Base-by-base conservation (phyloP, 1,140 invertebrate species). In the Mycetomoellerius zeteki region DNA sequence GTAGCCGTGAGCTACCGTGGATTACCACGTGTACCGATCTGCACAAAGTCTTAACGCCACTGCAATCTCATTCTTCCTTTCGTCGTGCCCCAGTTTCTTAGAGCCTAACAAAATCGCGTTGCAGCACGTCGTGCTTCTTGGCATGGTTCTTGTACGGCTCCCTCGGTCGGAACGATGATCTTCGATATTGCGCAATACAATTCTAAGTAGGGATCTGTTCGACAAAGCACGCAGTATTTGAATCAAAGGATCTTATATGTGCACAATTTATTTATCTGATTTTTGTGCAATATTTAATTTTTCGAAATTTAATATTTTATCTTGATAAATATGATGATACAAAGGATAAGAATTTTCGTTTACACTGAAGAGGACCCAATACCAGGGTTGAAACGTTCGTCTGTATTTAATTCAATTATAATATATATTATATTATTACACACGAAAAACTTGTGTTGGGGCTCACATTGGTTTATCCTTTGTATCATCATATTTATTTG, bases 1-100 rank as follows among this genome's bases (percentile, higher is more conserved):
- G 50, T 24, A 37, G 24, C 47, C 14, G 43, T 24, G 37, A 50
- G 50, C 30, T 21, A 33, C 50, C n/a, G 65, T 62, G 73, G 77
- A 52, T 64, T 77, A 37, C 72, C n/a, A 58, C 54, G 69, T 84
- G 12, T 50, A 19, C 1, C 37, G 12, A 19, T 50, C 72, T 27
- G 19, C 33, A 60, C 21, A 62, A n/a, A 33, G 21, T 16, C 24
- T 60, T 60, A n/a, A 21, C 33, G 27, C 14, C 54, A 10, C 12
- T 47, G 4, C 33, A 50, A 47, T 64, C 37, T 43, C 21, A 10
- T 27, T 27, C 19, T 50, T 47, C 27, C 33, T 78, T 65, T 65
- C 37, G 19, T 24, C 24, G 12, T 65, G 76, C 65, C 60, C 76
- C 58, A 78, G 24, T 82, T 82, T 71, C 65, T 33, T 37, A 10